Conservation (phyloP, 2,113 vertebrate species). For the Zosterops lateralis region DNA sequence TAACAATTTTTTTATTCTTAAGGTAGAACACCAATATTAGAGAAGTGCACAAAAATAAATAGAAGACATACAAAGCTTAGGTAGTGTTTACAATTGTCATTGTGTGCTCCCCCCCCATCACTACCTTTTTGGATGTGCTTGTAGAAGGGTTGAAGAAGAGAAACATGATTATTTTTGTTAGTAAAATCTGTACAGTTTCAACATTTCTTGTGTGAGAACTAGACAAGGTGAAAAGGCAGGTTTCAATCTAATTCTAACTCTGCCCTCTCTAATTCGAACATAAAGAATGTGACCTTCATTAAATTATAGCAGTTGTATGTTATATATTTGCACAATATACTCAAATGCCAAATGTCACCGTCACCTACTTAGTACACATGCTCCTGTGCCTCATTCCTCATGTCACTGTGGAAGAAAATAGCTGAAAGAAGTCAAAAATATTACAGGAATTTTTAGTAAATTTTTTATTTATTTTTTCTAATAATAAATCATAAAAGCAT, state of each 20-base stretch:
- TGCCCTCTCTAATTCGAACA: background rate
- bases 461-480: background rate
- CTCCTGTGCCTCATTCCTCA: background rate
- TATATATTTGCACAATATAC: background rate
- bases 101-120: background rate
- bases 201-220: background rate
- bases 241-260: background rate
- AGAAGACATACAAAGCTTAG: background rate
- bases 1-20: background rate
- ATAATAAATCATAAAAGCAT: background rate
- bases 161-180: background rate
- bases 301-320: background rate
- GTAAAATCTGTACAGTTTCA: background rate
- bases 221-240: background rate
- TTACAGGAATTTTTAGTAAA: background rate
- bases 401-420: background rate
- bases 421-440: background rate
- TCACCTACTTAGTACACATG: background rate
- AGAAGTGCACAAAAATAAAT: background rate
- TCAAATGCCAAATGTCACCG: accelerated
- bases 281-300: background rate
- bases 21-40: background rate
- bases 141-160: background rate
- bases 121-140: background rate
- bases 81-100: background rate